Evolutionary conservation across 2,888 invertebrate genomes (phyloP), one percentile per base, ranked within the genome.

Genomic region (Myathropa florea): DNA sequence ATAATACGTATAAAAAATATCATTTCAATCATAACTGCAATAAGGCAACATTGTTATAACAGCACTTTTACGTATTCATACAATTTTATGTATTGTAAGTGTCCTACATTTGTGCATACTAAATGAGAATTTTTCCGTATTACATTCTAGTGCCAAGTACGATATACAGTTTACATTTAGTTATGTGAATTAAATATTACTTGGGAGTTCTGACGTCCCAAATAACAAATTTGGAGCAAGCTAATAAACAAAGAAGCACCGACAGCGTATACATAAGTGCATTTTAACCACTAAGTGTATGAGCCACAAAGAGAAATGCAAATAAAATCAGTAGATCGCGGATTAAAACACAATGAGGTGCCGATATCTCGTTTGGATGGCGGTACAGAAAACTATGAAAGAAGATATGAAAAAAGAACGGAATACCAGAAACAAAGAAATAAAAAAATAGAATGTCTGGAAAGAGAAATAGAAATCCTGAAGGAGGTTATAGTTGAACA

Each of bases 211-310:
- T 14, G 24, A 24, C 24, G 57, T 57, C 24, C 57, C n/a, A 28
- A 46, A 65, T 65, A 53, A 53, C n/a, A 65, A 65, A 65, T 65
- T 65, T 46, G 46, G 65, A 18, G n/a, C 46, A 65, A 65, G 53
- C 46, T 65, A 65, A 65, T 65, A 46, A 26, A 65, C 24, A 26
- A 65, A 65, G 24, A n/a, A 64, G 64, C 9, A n/a, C 39, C 36
- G 64, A 46, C 26, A 23, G 24, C 39, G 23, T 7, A 2, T 1
- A 33, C 14, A 24, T n/a, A 39, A 64, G 14, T 64, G 24, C 64
- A 26, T 64, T 64, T 24, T 3, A 39, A 23, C 21, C 4, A 23
- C 55, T 55, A 23, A 39, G n/a, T 46, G 10, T 0, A 14, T 10
- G 2, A 26, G 26, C 18, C 65, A 26, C 26, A 14, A 65, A 65